These are phyloP conservation scores for Butastur rufipennis DNA, from an alignment of 2,113 vertebrate species.

Conservation along the genomic window DNA sequence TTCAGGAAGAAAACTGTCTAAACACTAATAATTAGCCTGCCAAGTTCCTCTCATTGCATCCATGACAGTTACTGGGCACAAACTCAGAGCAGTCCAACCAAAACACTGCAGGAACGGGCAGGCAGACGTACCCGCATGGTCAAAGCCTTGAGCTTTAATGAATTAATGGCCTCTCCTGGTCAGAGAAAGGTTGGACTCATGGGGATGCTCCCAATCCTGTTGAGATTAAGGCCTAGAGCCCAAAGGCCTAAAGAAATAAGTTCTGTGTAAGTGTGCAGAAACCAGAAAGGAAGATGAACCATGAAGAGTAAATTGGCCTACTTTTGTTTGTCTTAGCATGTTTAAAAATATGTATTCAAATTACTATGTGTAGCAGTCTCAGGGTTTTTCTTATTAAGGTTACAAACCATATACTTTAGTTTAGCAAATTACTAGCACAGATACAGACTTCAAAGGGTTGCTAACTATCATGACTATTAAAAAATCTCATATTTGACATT, in stretches of 20 bases:
- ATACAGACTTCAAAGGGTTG: not conserved
- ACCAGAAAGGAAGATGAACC: not conserved
- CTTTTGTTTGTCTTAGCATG: not conserved
- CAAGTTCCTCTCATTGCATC: not conserved
- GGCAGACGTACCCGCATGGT: rapidly evolving
- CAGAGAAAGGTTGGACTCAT: not conserved
- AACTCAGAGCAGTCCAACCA: not conserved
- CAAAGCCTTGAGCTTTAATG: not conserved
- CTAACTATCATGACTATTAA: not conserved
- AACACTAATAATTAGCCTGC: not conserved
- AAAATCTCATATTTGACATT: not conserved
- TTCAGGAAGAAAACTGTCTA: not conserved
- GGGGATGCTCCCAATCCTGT: not conserved
- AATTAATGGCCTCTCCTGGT: not conserved
- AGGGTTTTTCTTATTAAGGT: not conserved
- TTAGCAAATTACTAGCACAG: not conserved
- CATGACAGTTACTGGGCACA: not conserved
- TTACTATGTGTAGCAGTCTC: not conserved
- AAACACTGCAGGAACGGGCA: rapidly evolving
- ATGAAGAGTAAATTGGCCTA: not conserved
- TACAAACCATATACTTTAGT: not conserved
- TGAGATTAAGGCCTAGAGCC: not conserved
- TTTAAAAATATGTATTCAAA: not conserved
- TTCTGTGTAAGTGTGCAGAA: not conserved
- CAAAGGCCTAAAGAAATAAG: not conserved